phyloP scores from a whole-genome alignment of 2,888 invertebrate genomes.

The Chaetogeoica ovagalla region DNA sequence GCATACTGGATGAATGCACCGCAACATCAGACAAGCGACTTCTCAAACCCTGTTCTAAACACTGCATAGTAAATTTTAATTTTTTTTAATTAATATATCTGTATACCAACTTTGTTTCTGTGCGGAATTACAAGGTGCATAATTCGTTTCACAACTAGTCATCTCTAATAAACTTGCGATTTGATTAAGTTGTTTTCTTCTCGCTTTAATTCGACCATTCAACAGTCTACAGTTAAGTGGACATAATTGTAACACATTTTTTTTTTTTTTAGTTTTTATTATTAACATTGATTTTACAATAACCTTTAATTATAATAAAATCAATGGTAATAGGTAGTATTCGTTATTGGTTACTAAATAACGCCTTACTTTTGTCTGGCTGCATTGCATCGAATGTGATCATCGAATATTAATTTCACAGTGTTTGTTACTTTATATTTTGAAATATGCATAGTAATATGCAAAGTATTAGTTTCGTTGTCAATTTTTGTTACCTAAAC shows the following conservation, averaged over 20 bases:
- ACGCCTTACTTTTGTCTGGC: constrained; percentile 86
- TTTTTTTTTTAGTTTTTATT: neutral
- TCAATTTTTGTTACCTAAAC: constrained; percentile 83
- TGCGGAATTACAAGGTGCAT: constrained; percentile 29
- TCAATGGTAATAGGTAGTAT: too few relatives aligned
- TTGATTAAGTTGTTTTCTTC: constrained; percentile 95
- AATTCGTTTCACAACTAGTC: constrained; percentile 42
- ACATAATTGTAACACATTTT: neutral
- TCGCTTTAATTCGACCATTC: constrained; percentile 86
- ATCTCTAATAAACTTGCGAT: constrained; percentile 85
- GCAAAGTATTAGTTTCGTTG: constrained; percentile 92
- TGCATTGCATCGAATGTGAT: constrained; percentile 98
- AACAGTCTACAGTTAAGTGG: constrained; percentile 58
- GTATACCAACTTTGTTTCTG: constrained; percentile 41
- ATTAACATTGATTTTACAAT: too few relatives aligned
- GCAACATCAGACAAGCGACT: constrained; percentile 34
- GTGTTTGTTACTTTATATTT: constrained; percentile 65
- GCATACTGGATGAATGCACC: constrained; percentile 25
- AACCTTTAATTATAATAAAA: too few relatives aligned
- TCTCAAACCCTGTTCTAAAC: constrained; percentile 41
- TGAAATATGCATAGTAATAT: constrained; percentile 88
- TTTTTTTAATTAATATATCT: neutral
- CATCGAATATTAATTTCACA: constrained; percentile 95
- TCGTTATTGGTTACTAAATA: neutral
- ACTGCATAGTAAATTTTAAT: neutral